These are phyloP conservation scores for Poeciliopsis turrubarensis DNA, from an alignment of 2,113 vertebrate genomes.

Conservation along the genomic window DNA sequence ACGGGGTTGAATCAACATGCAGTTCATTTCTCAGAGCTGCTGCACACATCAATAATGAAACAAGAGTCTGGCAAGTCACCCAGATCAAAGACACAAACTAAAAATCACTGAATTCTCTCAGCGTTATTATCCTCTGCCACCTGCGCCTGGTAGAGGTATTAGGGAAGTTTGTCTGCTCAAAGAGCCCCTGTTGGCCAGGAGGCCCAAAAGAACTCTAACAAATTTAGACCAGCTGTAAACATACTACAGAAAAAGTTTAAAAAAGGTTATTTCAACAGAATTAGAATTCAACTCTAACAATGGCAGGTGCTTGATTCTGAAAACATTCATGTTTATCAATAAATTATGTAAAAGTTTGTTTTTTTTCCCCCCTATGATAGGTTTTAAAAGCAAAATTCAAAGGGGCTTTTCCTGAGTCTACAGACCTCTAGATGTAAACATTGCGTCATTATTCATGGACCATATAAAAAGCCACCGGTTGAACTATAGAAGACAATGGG, in stretches of 20 bases:
- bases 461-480: neutral
- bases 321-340: neutral
- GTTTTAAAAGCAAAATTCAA: neutral
- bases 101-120: constrained; percentile 7
- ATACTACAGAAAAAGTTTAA: neutral
- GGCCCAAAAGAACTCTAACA: neutral
- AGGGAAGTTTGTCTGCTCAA: neutral
- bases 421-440: no score
- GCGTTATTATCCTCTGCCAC: neutral
- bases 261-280: no score
- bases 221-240: neutral
- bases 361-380: no score
- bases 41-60: constrained; percentile 50
- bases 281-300: no score
- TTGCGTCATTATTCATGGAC: neutral
- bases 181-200: no score
- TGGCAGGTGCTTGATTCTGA: no score
- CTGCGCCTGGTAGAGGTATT: neutral
- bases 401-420: neutral
- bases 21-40: constrained; percentile 19
- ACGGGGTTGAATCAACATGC: constrained; percentile 40
- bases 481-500: neutral
- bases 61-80: constrained; percentile 26
- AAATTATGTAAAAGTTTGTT: neutral
- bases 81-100: constrained; percentile 16